Evolutionary conservation across 2,888 invertebrate genomes (phyloP).

Genomic region (Drymonia ruficornis): DNA sequence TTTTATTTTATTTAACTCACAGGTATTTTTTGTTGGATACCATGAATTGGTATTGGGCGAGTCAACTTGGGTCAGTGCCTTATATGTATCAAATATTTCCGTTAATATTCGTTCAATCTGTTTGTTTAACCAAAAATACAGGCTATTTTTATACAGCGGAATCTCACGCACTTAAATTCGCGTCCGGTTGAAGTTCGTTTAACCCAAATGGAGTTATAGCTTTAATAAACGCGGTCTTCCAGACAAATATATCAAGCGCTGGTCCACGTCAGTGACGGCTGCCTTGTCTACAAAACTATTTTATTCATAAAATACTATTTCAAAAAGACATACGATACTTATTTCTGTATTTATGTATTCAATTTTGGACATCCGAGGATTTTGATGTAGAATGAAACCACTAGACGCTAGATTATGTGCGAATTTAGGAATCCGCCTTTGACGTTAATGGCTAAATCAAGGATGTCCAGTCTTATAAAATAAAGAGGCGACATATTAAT

Average conservation of each 20-base stretch:
- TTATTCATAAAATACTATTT: neutral
- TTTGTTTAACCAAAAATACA: neutral
- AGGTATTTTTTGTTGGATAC: too few species aligned
- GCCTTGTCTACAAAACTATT: neutral
- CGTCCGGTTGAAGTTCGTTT: constrained; percentile 26
- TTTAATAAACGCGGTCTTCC: constrained; percentile 7
- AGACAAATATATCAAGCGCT: constrained; percentile 6
- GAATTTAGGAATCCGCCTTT: constrained; percentile 9
- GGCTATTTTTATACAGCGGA: constrained; percentile 19
- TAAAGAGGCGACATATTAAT: too few species aligned
- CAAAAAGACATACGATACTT: neutral
- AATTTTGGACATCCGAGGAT: neutral
- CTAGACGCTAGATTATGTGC: neutral
- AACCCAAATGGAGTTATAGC: constrained; percentile 14
- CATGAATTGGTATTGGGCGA: constrained; percentile 7
- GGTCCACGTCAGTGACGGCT: neutral
- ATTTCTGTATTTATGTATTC: neutral
- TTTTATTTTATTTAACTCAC: too few species aligned
- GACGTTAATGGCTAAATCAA: constrained; percentile 13
- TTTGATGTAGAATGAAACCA: neutral
- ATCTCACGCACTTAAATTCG: constrained; percentile 7
- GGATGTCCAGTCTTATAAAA: constrained; percentile 11
- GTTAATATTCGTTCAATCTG: neutral
- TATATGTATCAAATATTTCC: neutral
- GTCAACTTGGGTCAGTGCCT: neutral